Evolutionary conservation across 2,888 invertebrate genomes (phyloP).

Genomic region (Acleris cristana): DNA sequence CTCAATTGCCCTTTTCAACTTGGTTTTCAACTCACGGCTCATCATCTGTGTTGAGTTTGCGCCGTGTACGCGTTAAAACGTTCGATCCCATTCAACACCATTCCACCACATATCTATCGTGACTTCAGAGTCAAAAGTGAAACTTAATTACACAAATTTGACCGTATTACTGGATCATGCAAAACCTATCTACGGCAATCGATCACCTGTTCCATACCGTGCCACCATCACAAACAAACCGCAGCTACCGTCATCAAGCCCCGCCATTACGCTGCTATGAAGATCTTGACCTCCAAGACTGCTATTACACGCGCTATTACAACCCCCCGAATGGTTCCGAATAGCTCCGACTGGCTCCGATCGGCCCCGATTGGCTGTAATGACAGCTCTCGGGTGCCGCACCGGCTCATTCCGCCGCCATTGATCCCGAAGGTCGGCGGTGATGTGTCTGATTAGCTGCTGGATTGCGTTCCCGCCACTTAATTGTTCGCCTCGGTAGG

Average conservation of each 20-base stretch:
- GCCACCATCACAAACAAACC: neutral
- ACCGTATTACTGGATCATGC: conserved; percentile 14
- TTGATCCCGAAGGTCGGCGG: conserved; percentile 62
- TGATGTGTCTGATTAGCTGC: conserved; percentile 67
- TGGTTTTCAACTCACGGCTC: no score
- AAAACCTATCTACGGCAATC: conserved; percentile 9
- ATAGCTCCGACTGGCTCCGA: conserved; percentile 1
- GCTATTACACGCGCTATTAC: conserved; percentile 42
- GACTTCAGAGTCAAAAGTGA: neutral
- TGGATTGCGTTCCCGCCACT: conserved; percentile 44
- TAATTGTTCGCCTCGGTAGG: conserved; percentile 29
- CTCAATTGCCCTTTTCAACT: no score
- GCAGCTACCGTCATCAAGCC: conserved; percentile 32
- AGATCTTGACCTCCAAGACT: conserved; percentile 46
- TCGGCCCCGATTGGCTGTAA: conserved; percentile 48
- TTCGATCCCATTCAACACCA: no score
- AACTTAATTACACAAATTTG: conserved; percentile 18
- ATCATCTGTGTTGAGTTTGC: no score
- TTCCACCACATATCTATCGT: no score
- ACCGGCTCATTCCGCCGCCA: conserved; percentile 42
- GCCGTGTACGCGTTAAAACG: no score
- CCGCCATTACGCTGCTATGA: conserved; percentile 36
- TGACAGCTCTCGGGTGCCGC: conserved; percentile 50
- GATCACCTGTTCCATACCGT: no score
- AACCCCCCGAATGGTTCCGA: conserved; percentile 28